Evolutionary conservation across 2,113 vertebrate species (phyloP).

Genomic region (Cyprinus carpio): DNA sequence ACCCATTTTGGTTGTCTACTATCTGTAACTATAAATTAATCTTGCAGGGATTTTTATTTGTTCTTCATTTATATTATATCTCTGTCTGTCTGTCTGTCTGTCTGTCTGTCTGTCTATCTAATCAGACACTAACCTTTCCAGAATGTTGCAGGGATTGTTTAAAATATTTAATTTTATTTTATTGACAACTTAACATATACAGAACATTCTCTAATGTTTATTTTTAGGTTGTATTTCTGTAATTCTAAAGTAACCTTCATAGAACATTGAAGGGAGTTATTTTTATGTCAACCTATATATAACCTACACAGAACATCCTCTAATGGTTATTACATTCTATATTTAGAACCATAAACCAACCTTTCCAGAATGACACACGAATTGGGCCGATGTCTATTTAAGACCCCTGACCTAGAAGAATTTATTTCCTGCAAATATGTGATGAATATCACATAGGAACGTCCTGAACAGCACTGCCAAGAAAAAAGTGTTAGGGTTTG

Average conservation of each 20-base stretch:
- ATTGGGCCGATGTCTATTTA: not conserved
- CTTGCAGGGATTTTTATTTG: too few relatives aligned
- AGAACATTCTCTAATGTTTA: not conserved
- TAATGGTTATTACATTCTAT: not conserved
- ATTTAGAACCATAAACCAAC: not conserved
- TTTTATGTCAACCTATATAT: not conserved
- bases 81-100: too few relatives aligned
- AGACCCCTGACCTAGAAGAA: not conserved
- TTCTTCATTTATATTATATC: too few relatives aligned
- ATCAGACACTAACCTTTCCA: too few relatives aligned
- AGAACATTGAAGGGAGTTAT: not conserved
- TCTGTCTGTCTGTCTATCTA: too few relatives aligned
- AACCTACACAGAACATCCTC: not conserved
- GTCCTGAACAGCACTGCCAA: not conserved
- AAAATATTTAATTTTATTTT: not conserved
- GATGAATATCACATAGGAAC: not conserved
- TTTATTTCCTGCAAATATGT: not conserved
- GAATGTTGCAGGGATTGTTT: too few relatives aligned
- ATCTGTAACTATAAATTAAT: too few relatives aligned
- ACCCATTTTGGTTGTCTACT: too few relatives aligned
- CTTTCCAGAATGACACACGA: not conserved
- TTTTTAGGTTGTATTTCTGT: not conserved
- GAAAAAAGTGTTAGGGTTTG: not conserved
- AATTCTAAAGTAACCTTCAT: not conserved
- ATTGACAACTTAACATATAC: not conserved